Base-by-base conservation (phyloP, 2,113 vertebrate species). In the Anhinga anhinga region DNA sequence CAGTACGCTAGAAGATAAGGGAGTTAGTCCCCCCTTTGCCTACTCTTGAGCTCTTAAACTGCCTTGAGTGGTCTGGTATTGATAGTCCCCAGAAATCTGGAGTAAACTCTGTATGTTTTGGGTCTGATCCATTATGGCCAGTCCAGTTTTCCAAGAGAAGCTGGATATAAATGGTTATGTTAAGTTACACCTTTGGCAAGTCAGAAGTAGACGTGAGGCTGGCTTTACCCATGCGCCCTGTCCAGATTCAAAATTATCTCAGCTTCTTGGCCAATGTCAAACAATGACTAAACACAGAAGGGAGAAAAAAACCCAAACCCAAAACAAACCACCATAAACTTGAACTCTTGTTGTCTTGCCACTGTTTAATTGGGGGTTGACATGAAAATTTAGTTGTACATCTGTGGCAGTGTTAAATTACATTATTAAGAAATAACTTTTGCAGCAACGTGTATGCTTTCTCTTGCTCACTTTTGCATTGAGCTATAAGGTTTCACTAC, bases 261-360 rank as follows among this genome's bases (percentile, higher is more conserved):
- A 38, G 15, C 7, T 74, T 80, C 40, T 78, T 74, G 61, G 50
- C 25, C 29, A 44, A 32, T 84, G 88, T 78, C 44, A 86, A 83
- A 59, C 9, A 45, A 42, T 50, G 20, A 74, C n/a, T 81, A 55
- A 86, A 73, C 22, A 70, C 93, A 69, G 44, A 36, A 53, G 9
- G 12, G 23, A 0, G 6, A 67, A 32, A 29, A 56, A 62, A 34
- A 4, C 1, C 1, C 12, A 53, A 59, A 3, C 0, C 30, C 40
- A 13, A 92, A 71, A 1, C n/a, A 90, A 92, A 49, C 30, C 13
- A 72, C 56, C 40, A 45, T 63, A 26, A 62, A n/a, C 59, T 83
- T 73, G 50, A 90, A 77, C 11, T 38, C 22, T 77, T 58, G 22
- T 59, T 77, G 26, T 81, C 32, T 82, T 90, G 74, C n/a, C 2